These are phyloP conservation scores for Pelobates fuscus DNA, from an alignment of 2,113 vertebrate species.

Conservation along the genomic window DNA sequence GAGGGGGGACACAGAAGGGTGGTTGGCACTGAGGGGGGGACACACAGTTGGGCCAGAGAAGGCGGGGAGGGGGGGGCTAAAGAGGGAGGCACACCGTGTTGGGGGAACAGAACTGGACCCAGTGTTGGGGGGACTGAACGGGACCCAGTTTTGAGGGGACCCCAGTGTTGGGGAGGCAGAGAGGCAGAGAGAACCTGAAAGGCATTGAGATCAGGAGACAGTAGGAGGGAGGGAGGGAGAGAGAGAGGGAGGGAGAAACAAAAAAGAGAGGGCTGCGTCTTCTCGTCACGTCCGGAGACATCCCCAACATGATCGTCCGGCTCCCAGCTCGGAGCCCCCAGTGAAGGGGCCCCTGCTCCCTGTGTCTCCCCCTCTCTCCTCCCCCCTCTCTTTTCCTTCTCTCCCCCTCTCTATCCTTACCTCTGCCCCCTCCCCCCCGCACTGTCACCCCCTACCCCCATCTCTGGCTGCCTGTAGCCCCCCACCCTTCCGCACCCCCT, in stretches of 20 bases:
- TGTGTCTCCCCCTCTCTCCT: slow-evolving; percentile 20
- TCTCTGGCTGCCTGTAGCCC: neutral
- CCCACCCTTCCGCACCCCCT: neutral
- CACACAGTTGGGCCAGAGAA: no score
- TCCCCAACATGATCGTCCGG: slow-evolving; percentile 27
- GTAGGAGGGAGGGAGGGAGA: neutral
- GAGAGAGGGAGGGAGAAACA: slow-evolving; percentile 18
- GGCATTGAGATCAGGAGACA: neutral
- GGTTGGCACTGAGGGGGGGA: no score
- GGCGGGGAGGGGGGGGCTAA: no score
- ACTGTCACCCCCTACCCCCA: neutral
- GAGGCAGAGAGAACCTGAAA: neutral
- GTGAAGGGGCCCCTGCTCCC: slow-evolving; percentile 32
- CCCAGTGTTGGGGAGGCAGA: neutral
- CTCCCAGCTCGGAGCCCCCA: slow-evolving; percentile 27
- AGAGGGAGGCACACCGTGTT: no score
- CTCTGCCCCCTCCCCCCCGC: slow-evolving; percentile 11
- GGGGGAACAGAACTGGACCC: no score
- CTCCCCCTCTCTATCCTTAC: neutral
- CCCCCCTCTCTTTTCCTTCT: neutral
- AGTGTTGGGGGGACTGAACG: no score
- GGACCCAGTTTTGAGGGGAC: neutral
- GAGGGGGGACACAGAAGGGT: no score
- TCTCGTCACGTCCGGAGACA: slow-evolving; percentile 44
- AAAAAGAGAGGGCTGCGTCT: slow-evolving; percentile 29